Evolutionary conservation across 2,888 invertebrate species (phyloP).

Genomic region (Eurois occulta): DNA sequence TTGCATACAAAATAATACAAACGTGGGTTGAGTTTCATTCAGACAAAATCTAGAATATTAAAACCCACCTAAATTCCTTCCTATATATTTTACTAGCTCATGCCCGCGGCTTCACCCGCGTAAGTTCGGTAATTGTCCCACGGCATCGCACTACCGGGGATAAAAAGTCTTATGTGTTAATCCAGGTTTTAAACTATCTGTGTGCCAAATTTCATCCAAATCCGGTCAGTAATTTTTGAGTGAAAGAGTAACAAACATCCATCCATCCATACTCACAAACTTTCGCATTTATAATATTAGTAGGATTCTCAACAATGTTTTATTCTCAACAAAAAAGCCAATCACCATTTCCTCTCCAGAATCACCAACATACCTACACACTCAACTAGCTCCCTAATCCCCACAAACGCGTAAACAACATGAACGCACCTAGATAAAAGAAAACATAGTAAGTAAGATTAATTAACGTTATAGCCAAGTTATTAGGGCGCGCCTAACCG

Average conservation of each 20-base stretch:
- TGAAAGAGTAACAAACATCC: no score
- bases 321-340: neutral
- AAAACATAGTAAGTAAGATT: conserved; percentile 70
- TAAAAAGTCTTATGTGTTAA: no score
- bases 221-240: no score
- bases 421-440: conserved; percentile 46
- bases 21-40: neutral
- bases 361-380: conserved; percentile 13
- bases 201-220: no score
- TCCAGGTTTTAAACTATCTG: no score
- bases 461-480: conserved; percentile 77
- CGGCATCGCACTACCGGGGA: no score
- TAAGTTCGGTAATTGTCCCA: no score
- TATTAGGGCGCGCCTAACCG: conserved; percentile 73
- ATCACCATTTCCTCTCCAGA: neutral
- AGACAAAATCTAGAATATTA: neutral
- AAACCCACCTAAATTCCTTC: neutral
- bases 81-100: neutral
- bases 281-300: no score
- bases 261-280: no score
- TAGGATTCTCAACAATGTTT: no score
- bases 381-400: neutral
- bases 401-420: conserved; percentile 27
- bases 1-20: neutral
- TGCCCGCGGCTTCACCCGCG: no score